phyloP scores from a whole-genome alignment of 2,113 vertebrate species.

The Hippocampus guttulatus region DNA sequence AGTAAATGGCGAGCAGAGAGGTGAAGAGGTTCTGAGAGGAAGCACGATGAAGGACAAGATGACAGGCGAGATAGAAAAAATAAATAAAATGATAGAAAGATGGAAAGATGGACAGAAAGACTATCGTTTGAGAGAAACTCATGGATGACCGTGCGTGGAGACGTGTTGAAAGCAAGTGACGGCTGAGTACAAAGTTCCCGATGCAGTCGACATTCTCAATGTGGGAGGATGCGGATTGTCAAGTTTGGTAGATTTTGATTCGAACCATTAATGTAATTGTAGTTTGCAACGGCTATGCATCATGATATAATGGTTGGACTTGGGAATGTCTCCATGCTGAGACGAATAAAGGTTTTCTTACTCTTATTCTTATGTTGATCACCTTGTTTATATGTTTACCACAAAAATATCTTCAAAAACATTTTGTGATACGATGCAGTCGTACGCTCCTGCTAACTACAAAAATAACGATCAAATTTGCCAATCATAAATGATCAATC shows the following conservation, averaged over 20 bases:
- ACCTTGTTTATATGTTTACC: not conserved
- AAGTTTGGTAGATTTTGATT: slow-evolving; percentile 69
- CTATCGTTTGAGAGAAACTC: slow-evolving; percentile 29
- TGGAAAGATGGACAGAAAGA: slow-evolving; percentile 16
- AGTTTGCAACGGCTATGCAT: not conserved
- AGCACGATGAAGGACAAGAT: slow-evolving; percentile 41
- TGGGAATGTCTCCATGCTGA: too few relatives aligned
- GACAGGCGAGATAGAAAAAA: slow-evolving; percentile 12
- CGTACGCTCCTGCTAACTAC: not conserved
- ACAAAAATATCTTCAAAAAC: not conserved
- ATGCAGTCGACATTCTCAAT: slow-evolving; percentile 59
- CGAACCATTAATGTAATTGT: slow-evolving; percentile 8
- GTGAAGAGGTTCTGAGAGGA: slow-evolving; percentile 38
- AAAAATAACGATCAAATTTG: not conserved
- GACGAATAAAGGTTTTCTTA: too few relatives aligned
- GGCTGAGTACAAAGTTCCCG: slow-evolving; percentile 77
- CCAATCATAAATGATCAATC: not conserved
- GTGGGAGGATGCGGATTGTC: slow-evolving; percentile 69
- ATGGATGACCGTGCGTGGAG: slow-evolving; percentile 67
- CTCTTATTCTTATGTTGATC: not conserved
- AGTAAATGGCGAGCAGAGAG: slow-evolving; percentile 23
- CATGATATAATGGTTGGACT: too few relatives aligned
- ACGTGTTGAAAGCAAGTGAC: slow-evolving; percentile 71
- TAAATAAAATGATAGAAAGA: slow-evolving; percentile 14
- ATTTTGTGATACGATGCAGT: not conserved